Evolutionary conservation across 2,113 vertebrate genomes (phyloP), one percentile per base, ranked within the genome.

Genomic region (human (Homo sapiens)): DNA sequence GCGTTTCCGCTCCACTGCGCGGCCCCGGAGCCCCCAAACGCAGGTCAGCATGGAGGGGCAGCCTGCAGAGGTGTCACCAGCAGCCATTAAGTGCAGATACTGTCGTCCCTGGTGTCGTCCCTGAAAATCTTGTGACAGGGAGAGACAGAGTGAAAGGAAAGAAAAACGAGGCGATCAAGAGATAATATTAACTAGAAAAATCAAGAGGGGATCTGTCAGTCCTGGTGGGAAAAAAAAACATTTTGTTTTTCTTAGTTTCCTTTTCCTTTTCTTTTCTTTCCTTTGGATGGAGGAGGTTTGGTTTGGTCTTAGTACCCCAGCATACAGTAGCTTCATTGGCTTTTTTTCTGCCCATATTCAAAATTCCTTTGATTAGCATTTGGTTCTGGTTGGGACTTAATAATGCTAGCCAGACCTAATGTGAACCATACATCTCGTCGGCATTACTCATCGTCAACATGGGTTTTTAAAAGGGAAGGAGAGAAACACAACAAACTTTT

Each of bases 21-120:
- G 0, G 12, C 75, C 45, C 76, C 1, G 0, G 43, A 13, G 1
- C 57, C 90, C 75, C 72, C 25, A 0, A 18, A 64, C 17, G 22
- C n/a, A n/a, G 14, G 30, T 79, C 92, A 13, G 8, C 20, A 16
- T 35, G 0, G 0, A 8, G 66, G 25, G 92, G 50, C 5, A 0
- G 13, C 55, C 10, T 0, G 0, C 8, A 25, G 80, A 22, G 66
- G 32, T 4, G 35, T 48, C 2, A 0, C 88, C 0, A n/a, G 18
- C 48, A 2, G 45, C 72, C 68, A 25, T 70, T 25, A 4, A 27
- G 9, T 0, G 1, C 72, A 8, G 68, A 2, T 8, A 0, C 12
- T 10, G 38, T 32, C n/a, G 20, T 79, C 92, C 38, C 20, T 10
- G 78, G 8, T 72, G 66, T 76, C 27, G 3, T 78, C 43, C 75